These are phyloP conservation scores for Cettia cetti DNA, from an alignment of 2,113 vertebrate species.

Conservation along the genomic window DNA sequence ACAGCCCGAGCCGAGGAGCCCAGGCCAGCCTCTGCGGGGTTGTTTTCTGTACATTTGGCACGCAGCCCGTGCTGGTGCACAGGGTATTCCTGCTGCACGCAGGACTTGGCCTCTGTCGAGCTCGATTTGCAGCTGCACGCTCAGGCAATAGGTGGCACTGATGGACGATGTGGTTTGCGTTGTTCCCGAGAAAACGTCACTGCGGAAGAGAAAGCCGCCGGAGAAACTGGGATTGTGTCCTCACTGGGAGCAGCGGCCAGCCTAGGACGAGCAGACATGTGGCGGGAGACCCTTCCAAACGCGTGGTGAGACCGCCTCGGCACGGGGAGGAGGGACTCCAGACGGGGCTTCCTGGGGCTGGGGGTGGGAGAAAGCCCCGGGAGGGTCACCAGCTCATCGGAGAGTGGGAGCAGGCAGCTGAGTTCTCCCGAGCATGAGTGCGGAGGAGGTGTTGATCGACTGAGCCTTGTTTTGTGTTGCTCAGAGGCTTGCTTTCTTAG, in stretches of 20 bases:
- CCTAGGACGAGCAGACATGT: conserved; percentile 19
- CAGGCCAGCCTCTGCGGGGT: neutral
- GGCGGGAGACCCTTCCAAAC: neutral
- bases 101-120: neutral
- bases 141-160: conserved; percentile 48
- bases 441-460: neutral
- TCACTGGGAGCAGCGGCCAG: neutral
- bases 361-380: neutral
- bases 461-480: neutral
- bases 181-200: neutral
- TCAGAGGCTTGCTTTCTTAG: neutral
- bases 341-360: rapidly evolving
- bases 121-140: neutral
- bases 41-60: neutral
- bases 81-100: rapidly evolving
- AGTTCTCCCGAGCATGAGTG: neutral
- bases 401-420: neutral
- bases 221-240: neutral
- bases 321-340: neutral
- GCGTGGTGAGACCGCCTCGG: conserved; percentile 30
- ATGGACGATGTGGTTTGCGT: neutral
- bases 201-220: neutral
- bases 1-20: too few relatives aligned
- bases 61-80: neutral
- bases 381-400: rapidly evolving